phyloP scores from a whole-genome alignment of 2,113 vertebrate species.

The Dasyprocta punctata region DNA sequence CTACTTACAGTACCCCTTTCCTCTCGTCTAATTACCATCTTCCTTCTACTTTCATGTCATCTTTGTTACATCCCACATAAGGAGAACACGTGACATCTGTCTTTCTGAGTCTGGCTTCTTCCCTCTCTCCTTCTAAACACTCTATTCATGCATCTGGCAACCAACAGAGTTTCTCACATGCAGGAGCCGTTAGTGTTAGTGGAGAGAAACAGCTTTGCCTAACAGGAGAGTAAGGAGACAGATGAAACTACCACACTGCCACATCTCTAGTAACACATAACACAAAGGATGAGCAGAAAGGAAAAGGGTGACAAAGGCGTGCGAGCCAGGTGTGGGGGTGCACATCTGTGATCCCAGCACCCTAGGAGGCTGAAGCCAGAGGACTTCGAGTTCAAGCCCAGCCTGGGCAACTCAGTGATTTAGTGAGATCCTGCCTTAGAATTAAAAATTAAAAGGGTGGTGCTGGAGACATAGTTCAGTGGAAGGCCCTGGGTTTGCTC shows the following conservation, averaged over 20 bases:
- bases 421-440: neutral
- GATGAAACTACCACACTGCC: neutral
- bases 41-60: neutral
- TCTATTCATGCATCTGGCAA: neutral
- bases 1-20: too few species aligned
- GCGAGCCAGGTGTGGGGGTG: neutral
- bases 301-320: neutral
- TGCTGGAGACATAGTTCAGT: neutral
- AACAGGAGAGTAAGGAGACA: conserved; percentile 36
- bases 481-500: neutral
- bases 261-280: neutral
- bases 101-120: neutral
- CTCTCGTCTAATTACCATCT: neutral
- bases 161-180: neutral
- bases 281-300: neutral
- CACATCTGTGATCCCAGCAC: neutral
- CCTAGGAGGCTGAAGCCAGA: neutral
- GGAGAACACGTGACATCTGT: neutral
- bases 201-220: conserved; percentile 38
- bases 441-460: neutral
- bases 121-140: neutral
- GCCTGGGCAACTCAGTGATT: neutral
- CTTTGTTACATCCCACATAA: neutral
- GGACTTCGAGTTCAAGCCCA: neutral
- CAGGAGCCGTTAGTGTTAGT: neutral